phyloP scores from a whole-genome alignment of 2,113 vertebrate genomes.

The Hippocampus zosterae region DNA sequence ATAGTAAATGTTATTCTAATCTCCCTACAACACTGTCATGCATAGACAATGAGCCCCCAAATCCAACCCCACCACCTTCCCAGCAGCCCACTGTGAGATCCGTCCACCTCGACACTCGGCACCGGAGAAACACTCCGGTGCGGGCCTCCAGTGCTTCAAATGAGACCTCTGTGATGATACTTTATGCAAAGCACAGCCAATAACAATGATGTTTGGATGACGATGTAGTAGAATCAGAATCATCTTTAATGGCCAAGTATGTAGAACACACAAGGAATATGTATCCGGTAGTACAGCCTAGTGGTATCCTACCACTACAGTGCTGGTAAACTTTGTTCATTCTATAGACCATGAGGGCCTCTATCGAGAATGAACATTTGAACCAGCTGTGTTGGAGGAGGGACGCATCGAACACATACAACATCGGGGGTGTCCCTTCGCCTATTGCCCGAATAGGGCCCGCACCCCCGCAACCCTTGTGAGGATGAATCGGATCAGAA shows the following conservation, averaged over 20 bases:
- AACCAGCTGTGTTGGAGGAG: no score
- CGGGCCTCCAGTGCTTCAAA: constrained; percentile 55
- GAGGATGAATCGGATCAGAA: no score
- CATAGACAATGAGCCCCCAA: constrained; percentile 91
- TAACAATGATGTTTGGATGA: neutral
- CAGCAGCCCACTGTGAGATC: constrained; percentile 68
- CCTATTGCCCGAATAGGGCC: no score
- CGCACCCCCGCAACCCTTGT: no score
- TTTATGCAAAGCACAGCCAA: constrained; percentile 43
- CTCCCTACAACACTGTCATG: constrained; percentile 93
- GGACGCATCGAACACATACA: no score
- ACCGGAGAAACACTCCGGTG: constrained; percentile 88
- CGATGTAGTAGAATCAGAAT: no score
- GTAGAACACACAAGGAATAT: no score
- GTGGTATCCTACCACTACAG: neutral
- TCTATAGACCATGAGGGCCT: no score
- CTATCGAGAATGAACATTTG: no score
- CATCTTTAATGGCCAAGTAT: no score
- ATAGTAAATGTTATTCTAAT: constrained; percentile 99
- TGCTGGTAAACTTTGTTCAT: neutral
- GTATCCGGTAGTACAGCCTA: no score
- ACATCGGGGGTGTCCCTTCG: no score
- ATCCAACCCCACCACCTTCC: constrained; percentile 69
- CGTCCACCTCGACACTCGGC: constrained; percentile 73
- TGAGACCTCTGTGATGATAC: constrained; percentile 39